phyloP scores from a whole-genome alignment of 2,888 invertebrate genomes.

The Patella depressa region DNA sequence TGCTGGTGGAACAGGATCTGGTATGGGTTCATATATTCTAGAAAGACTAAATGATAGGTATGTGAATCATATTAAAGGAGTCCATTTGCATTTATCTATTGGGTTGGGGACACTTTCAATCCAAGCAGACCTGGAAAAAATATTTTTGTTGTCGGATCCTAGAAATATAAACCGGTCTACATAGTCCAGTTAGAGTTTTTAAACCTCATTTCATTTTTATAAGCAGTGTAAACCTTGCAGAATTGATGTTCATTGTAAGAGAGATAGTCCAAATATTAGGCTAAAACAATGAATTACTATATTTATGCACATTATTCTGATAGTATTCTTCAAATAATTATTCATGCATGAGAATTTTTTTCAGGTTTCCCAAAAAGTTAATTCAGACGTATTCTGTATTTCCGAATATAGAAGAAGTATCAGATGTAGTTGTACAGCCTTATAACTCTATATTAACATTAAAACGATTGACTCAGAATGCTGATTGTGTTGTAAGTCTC shows the following conservation, averaged over 20 bases:
- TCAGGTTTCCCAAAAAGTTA: slow-evolving; percentile 94
- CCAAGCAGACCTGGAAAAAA: no score
- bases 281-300: no score
- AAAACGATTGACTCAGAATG: slow-evolving; percentile 92
- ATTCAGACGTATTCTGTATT: slow-evolving; percentile 99
- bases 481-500: slow-evolving; percentile 86
- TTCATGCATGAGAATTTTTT: slow-evolving; percentile 19
- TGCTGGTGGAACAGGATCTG: slow-evolving; percentile 98
- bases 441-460: slow-evolving; percentile 88
- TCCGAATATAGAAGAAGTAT: slow-evolving; percentile 81
- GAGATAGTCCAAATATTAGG: no score
- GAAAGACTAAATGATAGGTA: slow-evolving; percentile 73
- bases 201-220: no score
- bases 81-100: no score
- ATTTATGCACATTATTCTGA: slow-evolving; percentile 16
- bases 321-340: slow-evolving; percentile 42
- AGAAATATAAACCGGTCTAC: no score
- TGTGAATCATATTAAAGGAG: no score
- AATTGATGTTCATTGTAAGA: no score
- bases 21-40: slow-evolving; percentile 90
- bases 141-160: no score
- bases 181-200: no score
- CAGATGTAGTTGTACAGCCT: slow-evolving; percentile 72
- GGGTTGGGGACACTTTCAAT: no score
- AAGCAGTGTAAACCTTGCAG: no score